Conservation (phyloP, 2,797 vertebrate species). For the Simalia tracyae region DNA sequence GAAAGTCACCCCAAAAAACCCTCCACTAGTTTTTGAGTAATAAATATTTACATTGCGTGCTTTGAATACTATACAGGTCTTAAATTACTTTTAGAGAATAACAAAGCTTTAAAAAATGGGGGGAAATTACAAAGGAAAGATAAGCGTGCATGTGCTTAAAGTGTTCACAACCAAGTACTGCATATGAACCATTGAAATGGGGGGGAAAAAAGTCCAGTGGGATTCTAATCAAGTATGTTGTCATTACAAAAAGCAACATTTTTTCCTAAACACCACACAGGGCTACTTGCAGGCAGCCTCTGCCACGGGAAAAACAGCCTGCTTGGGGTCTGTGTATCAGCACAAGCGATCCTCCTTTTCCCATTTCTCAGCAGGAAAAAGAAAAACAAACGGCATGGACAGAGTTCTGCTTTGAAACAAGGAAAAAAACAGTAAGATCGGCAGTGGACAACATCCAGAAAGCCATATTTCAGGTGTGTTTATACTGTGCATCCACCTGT, state of each 20-base stretch:
- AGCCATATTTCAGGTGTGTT: rapidly evolving
- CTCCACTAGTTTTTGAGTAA: constrained; percentile 52
- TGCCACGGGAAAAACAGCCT: not conserved
- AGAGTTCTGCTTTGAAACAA: not conserved
- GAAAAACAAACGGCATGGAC: not conserved
- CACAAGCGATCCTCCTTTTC: not conserved
- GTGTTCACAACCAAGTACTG: constrained; percentile 23
- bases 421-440: not conserved
- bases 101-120: constrained; percentile 35
- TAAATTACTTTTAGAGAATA: constrained; percentile 58
- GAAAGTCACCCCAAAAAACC: constrained; percentile 51
- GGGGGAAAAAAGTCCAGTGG: not conserved
- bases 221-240: not conserved
- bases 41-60: constrained; percentile 66
- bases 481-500: not conserved
- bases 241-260: not conserved
- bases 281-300: not conserved
- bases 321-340: not conserved
- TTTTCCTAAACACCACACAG: not conserved
- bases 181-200: not conserved
- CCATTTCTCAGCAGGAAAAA: rapidly evolving
- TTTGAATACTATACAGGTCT: constrained; percentile 62
- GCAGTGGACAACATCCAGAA: not conserved
- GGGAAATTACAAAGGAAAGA: constrained; percentile 40
- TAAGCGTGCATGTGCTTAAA: constrained; percentile 8